Percentiles rank a stretch among this genome's conserved stretches.
Evolutionary conservation across 2,888 invertebrate species (phyloP).

Genomic region (Orthosia gracilis): DNA sequence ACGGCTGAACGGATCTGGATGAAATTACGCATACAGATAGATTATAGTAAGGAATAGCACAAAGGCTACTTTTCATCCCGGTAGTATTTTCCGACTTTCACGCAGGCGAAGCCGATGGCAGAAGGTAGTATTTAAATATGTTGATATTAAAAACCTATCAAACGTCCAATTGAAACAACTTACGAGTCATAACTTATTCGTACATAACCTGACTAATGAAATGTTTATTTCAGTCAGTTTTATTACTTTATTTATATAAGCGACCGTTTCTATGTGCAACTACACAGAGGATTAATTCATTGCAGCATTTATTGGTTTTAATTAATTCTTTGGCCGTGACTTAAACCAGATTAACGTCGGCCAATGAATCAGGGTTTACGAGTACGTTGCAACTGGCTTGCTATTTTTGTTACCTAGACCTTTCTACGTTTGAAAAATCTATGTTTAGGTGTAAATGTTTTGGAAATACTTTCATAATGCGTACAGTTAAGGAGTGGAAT

Average conservation of each 20-base stretch:
- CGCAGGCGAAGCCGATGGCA: too few relatives aligned
- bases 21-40: too few relatives aligned
- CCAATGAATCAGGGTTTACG: constrained; percentile 1
- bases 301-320: constrained; percentile 45
- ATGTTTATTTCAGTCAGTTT: constrained; percentile 8
- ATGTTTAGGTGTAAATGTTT: too few relatives aligned
- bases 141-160: neutral
- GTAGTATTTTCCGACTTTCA: too few relatives aligned
- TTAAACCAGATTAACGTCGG: constrained; percentile 24
- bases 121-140: too few relatives aligned
- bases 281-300: constrained; percentile 18
- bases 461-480: too few relatives aligned
- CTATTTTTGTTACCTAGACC: neutral
- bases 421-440: neutral
- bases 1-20: too few relatives aligned
- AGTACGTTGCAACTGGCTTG: neutral
- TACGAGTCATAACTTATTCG: neutral
- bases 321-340: constrained; percentile 41
- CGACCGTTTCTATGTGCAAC: constrained; percentile 16
- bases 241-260: constrained; percentile 23
- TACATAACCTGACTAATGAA: constrained; percentile 3
- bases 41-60: too few relatives aligned
- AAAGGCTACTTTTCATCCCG: too few relatives aligned
- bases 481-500: too few relatives aligned
- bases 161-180: neutral